Base-by-base conservation (phyloP, 2,888 invertebrate species). In the Phyllotreta striolata region DNA sequence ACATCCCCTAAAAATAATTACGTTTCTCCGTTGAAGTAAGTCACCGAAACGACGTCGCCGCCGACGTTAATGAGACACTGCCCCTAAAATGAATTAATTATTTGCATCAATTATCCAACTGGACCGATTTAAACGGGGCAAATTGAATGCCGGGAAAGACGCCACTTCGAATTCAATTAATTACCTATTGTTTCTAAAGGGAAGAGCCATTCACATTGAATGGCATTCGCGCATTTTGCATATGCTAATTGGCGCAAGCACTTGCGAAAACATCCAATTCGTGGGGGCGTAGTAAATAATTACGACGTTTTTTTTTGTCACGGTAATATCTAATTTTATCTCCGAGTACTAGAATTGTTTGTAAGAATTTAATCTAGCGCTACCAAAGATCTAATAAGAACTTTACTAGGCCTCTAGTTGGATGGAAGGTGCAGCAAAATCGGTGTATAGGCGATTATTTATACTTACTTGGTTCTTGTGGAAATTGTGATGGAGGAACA, bases 11-110 rank as follows among this genome's bases (percentile, higher is more conserved):
- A 24, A 24, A 24, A 24, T 24, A 24, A 44, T 62, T 64, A 70
- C 6, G 64, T 43, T 14, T 81, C 79, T 62, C 86, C 85, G 61
- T 84, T 80, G 73, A 83, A 89, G 80, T 93, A 92, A 8, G 91
- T 89, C 9, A 92, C 90, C 72, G 87, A 88, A 2, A 96, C 96
- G 1, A 94, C 95, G 82, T 98, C 98, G 0, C 98, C 98, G 49
- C 96, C 96, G 9, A 98, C 93, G 72, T 96, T 96, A 68, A 98
- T 90, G 66, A 98, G 86, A 84, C 96, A 97, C 83, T 98, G 97
- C 62, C 95, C 95, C 96, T 97, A 86, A 41, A 87, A 87, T 12
- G 13, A 8, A 68, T 60, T 54, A 49, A 64, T 66, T 70, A 66
- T 68, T 71, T 70, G 24, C 24, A 24, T 24, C 24, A 24, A 24